Evolutionary conservation across 2,113 vertebrate species (phyloP).

Genomic region (Mesocricetus auratus): DNA sequence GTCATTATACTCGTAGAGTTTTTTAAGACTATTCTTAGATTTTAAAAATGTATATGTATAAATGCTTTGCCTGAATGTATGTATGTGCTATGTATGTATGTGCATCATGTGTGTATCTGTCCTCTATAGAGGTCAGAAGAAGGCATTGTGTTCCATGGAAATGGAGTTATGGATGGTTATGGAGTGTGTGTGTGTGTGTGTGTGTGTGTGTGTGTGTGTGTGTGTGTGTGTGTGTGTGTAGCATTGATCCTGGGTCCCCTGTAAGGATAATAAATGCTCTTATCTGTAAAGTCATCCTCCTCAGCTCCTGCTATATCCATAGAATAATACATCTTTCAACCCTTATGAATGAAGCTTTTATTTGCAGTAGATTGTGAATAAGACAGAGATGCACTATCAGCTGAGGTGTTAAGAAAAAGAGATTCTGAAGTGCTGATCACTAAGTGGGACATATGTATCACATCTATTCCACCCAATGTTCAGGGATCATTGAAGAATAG

Average conservation of each 20-base stretch:
- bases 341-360: background rate
- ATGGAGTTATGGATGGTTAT: background rate
- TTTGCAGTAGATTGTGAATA: background rate
- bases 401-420: background rate
- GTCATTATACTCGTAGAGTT: background rate
- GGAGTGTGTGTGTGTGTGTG: background rate
- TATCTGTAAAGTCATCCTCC: background rate
- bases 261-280: background rate
- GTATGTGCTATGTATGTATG: too few relatives aligned
- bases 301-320: background rate
- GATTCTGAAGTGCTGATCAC: background rate
- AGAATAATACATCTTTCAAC: background rate
- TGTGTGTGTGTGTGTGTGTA: background rate
- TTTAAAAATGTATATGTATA: background rate
- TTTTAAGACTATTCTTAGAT: background rate
- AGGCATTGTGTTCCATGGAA: background rate
- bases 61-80: background rate
- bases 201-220: background rate
- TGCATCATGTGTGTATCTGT: background rate
- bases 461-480: background rate
- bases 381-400: background rate
- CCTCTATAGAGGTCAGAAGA: background rate
- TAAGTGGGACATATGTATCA: background rate
- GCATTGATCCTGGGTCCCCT: background rate
- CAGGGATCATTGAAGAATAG: background rate